Evolutionary conservation across 1,140 invertebrate species (phyloP), one percentile per base, ranked within the genome.

Genomic region (Aporrectodea caliginosa): DNA sequence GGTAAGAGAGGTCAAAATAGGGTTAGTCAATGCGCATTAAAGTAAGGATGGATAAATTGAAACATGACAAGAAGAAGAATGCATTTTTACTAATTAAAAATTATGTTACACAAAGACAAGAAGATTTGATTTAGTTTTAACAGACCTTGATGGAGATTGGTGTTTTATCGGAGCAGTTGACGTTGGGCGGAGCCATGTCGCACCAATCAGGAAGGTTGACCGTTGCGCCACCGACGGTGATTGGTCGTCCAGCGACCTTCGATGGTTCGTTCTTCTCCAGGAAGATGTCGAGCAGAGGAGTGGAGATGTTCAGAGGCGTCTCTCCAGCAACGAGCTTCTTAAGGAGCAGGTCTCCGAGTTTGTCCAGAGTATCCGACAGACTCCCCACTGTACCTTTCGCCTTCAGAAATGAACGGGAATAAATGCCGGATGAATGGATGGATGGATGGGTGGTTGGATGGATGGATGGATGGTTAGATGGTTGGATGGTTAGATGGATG

Each of bases 161-260:
- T 14, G 82, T 70, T 22, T 77, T 75, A 0, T 69, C 35, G 31
- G 79, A 34, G 35, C 82, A 83, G 12, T 78, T 75, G 1, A 14
- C 31, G 6, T 77, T 35, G 6, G 43, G 69, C 16, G 43, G 69
- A 22, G 69, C 71, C 30, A 78, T 68, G 2, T 73, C 72, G 76
- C 81, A 83, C 77, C 77, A 77, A 30, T 68, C 35, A 35, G 82
- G 82, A 35, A 83, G n/a, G 0, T 72, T 27, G 1, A 83, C 71
- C 30, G 31, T 69, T 33, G 77, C 82, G 6, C 75, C 31, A 27
- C 81, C 81, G 16, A 79, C 31, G 2, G 75, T 58, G 6, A 82
- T 43, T 34, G 75, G 33, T 32, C 43, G 33, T 1, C 43, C 43
- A 16, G 27, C 75, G 16, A 76, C 22, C 16, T 31, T 35, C 0